Conservation (phyloP, 2,888 invertebrate genomes). For the Eristalis intricaria region DNA sequence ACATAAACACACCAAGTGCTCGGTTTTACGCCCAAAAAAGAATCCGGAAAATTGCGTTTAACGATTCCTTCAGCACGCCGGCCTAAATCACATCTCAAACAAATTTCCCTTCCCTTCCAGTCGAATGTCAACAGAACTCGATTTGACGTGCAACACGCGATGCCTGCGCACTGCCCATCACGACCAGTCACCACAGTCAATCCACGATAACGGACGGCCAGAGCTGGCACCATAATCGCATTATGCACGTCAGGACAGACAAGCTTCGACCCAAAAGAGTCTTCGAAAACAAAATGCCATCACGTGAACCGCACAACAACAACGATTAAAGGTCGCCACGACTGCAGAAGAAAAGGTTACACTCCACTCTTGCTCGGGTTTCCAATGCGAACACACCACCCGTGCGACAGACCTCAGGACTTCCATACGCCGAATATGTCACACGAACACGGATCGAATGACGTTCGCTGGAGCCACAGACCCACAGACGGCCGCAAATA, state of each 20-base stretch:
- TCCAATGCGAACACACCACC: conserved; percentile 18
- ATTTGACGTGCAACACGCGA: background rate
- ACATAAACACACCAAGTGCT: background rate
- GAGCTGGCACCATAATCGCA: conserved; percentile 47
- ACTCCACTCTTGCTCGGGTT: background rate
- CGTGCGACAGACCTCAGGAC: conserved; percentile 41
- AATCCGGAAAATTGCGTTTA: background rate
- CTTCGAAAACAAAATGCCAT: conserved; percentile 54
- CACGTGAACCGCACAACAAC: conserved; percentile 31
- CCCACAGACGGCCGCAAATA: conserved; percentile 30
- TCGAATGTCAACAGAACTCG: conserved; percentile 1
- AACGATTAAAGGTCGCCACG: conserved; percentile 56
- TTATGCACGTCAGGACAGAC: conserved; percentile 45
- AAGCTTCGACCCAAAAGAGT: conserved; percentile 40
- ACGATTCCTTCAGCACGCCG: conserved; percentile 23
- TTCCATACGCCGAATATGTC: conserved; percentile 68
- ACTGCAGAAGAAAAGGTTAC: conserved; percentile 34
- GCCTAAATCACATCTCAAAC: background rate
- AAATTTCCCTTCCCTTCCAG: background rate
- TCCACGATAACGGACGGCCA: background rate
- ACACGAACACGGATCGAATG: conserved; percentile 52
- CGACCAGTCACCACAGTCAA: background rate
- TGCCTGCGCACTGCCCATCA: background rate
- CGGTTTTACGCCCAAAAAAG: background rate
- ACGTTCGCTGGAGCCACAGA: conserved; percentile 14